Base-by-base conservation (phyloP, 2,888 invertebrate species). In the Adelphocoris suturalis region DNA sequence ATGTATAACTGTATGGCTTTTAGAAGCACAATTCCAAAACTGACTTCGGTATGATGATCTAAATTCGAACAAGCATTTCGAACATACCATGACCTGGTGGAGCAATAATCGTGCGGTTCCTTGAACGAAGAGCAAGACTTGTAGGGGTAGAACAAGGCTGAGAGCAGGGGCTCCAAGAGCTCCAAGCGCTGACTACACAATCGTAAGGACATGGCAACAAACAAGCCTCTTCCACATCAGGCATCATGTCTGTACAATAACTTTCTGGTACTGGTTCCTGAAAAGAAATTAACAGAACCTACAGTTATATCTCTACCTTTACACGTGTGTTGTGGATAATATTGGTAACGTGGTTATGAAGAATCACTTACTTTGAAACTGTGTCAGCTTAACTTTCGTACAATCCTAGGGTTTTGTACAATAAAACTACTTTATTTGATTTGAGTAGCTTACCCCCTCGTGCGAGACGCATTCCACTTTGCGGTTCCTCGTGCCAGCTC, bases 131-230 rank as follows among this genome's bases (percentile, higher is more conserved):
- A 9, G 92, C 93, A 46, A 92, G 92, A 86, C 92, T 92, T 55
- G 91, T 92, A 14, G 91, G 91, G 0, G 94, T 92, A n/a, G 92
- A 92, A 91, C 93, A 93, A 46, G 92, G 91, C 89, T 92, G 92
- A 0, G 92, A 92, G 92, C 95, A 95, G 0, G 93, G 93, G 0
- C 94, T 93, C 96, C 96, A 96, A 0, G 94, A 92, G 0, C 94
- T 95, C 96, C 96, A 96, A 0, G 95, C 93, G 0, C 95, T 95
- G 85, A 96, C 94, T 47, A 96, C 95, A 93, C 96, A 96, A 93
- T 96, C 96, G n/a, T 95, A 94, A 0, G 95, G 95, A 92, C 96
- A 96, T 0, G 96, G 95, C 91, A 95, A 94, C 91, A 95, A 94
- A 92, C 96, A 96, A 11, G 95, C 94, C 92, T 95, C 95, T 55